Conservation (phyloP, 2,888 invertebrate genomes). For the Aphodius sticticus region DNA sequence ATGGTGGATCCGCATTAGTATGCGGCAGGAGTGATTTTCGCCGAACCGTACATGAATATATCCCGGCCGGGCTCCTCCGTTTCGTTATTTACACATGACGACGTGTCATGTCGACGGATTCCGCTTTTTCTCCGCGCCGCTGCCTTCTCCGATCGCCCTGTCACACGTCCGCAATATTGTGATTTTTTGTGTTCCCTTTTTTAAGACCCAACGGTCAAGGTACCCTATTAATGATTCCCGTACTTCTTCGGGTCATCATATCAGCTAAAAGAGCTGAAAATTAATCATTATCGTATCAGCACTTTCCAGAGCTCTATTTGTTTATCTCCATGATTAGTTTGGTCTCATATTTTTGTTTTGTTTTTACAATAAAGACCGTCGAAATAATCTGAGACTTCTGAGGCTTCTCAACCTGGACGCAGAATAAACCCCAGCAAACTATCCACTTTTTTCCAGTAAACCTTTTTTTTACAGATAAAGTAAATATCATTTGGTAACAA, state of each 20-base stretch:
- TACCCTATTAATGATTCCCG: neutral
- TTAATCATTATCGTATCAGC: too few relatives aligned
- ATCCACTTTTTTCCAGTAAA: too few relatives aligned
- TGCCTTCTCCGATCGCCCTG: conserved; percentile 11
- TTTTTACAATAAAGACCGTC: too few relatives aligned
- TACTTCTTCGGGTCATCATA: neutral
- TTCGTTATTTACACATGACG: conserved; percentile 23
- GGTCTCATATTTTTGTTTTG: too few relatives aligned
- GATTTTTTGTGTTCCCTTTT: neutral
- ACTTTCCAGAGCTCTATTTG: too few relatives aligned
- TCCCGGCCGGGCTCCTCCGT: neutral
- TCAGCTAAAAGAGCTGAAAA: neutral
- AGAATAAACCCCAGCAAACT: too few relatives aligned
- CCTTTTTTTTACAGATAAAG: too few relatives aligned
- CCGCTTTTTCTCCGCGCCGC: conserved; percentile 17
- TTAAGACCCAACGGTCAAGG: neutral
- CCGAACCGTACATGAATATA: conserved; percentile 10
- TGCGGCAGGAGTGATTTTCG: conserved; percentile 14
- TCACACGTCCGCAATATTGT: conserved; percentile 4
- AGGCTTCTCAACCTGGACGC: too few relatives aligned
- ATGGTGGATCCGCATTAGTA: neutral
- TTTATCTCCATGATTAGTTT: too few relatives aligned
- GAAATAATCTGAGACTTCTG: too few relatives aligned
- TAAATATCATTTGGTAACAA: too few relatives aligned
- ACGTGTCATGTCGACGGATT: conserved; percentile 22